Evolutionary conservation across 2,888 invertebrate species (phyloP).

Genomic region (Lymantria monacha): DNA sequence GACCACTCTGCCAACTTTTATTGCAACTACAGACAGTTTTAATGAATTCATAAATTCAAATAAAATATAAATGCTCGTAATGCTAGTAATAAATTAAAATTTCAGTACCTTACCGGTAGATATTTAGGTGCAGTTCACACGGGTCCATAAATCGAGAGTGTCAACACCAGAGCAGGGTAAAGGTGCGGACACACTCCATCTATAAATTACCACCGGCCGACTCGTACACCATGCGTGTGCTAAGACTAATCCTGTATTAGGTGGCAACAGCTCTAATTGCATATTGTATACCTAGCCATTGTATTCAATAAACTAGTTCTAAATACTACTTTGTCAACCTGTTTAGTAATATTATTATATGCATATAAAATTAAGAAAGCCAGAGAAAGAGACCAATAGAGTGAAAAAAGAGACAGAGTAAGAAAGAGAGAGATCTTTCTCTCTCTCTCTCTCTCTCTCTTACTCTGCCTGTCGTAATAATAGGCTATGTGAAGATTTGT

Average conservation of each 20-base stretch:
- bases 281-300: constrained; percentile 25
- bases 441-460: too few species aligned
- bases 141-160: constrained; percentile 58
- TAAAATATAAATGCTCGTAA: too few species aligned
- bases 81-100: constrained; percentile 8
- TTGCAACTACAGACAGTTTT: too few species aligned
- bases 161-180: constrained; percentile 60
- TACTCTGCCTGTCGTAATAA: too few species aligned
- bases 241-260: constrained; percentile 42
- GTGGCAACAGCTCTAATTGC: constrained; percentile 40
- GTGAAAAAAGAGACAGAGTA: too few species aligned
- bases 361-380: too few species aligned
- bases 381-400: too few species aligned
- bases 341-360: constrained; percentile 9
- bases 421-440: too few species aligned
- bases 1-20: too few species aligned
- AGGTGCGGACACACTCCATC: constrained; percentile 63
- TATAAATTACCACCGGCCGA: constrained; percentile 45
- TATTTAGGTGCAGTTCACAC: constrained; percentile 42
- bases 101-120: constrained; percentile 17
- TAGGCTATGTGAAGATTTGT: too few species aligned
- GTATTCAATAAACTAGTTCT: constrained; percentile 30
- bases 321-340: neutral
- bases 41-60: too few species aligned
- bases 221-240: constrained; percentile 48